These are phyloP conservation scores for Cylas formicarius DNA, from an alignment of 1,140 invertebrate genomes.

Conservation along the genomic window DNA sequence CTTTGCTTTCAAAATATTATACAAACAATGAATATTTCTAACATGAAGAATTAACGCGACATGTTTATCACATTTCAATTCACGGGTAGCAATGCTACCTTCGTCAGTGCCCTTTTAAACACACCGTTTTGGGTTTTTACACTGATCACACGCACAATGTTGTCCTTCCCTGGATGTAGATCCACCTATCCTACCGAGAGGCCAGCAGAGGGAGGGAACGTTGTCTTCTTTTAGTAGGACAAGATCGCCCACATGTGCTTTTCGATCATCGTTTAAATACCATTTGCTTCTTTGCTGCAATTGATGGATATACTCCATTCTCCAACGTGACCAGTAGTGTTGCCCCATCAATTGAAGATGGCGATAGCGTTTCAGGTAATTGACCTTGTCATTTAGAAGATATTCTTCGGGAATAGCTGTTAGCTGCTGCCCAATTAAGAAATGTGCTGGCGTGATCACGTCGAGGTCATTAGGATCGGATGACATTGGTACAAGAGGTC, in stretches of 20 bases:
- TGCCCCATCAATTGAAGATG: conserved; percentile 25
- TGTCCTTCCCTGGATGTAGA: conserved; percentile 35
- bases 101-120: too few relatives aligned
- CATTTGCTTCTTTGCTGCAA: conserved; percentile 27
- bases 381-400: conserved; percentile 13
- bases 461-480: conserved; percentile 28
- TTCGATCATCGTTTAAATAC: not conserved
- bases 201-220: conserved; percentile 26
- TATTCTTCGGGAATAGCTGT: conserved; percentile 33
- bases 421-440: conserved; percentile 33
- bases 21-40: too few relatives aligned
- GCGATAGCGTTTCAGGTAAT: conserved; percentile 25
- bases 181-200: conserved; percentile 32
- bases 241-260: conserved; percentile 8
- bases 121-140: too few relatives aligned
- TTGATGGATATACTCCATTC: conserved; percentile 25
- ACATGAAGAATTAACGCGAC: too few relatives aligned
- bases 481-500: conserved; percentile 19
- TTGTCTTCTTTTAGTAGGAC: conserved; percentile 25
- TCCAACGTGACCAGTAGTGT: conserved; percentile 31
- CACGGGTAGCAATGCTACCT: too few relatives aligned
- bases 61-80: too few relatives aligned
- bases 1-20: too few relatives aligned
- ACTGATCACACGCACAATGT: conserved; percentile 32
- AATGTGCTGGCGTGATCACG: conserved; percentile 36